phyloP scores from a whole-genome alignment of 2,797 vertebrate species.

The Rachycentron canadum region DNA sequence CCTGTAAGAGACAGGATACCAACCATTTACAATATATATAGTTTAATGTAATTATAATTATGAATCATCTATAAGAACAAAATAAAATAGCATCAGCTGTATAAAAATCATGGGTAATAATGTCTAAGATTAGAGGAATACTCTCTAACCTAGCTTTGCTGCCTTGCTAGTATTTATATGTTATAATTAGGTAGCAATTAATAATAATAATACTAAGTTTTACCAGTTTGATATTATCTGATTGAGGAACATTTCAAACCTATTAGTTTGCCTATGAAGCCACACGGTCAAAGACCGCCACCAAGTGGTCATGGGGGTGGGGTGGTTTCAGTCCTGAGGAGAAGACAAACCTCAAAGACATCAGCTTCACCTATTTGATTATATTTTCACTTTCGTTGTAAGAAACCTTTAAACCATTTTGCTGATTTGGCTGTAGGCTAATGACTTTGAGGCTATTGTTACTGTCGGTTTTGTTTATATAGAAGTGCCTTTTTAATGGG shows the following conservation, averaged over 20 bases:
- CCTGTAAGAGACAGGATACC: neutral
- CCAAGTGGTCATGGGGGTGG: slow-evolving; percentile 41
- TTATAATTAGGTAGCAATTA: neutral
- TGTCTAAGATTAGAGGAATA: neutral
- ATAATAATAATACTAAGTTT: neutral
- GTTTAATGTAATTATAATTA: neutral
- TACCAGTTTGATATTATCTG: neutral
- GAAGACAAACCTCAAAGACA: neutral
- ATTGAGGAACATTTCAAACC: neutral
- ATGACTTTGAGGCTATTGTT: neutral
- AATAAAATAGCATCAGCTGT: neutral
- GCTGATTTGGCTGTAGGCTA: neutral
- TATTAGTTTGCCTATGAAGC: neutral
- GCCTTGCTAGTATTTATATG: neutral
- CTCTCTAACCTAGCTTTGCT: neutral
- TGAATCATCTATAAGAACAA: neutral
- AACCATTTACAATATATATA: neutral
- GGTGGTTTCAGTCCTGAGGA: neutral
- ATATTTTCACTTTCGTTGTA: neutral
- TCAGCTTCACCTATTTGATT: neutral
- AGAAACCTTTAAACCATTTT: too few relatives aligned
- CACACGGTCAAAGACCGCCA: slow-evolving; percentile 43
- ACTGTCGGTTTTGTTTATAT: neutral
- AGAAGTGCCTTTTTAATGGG: neutral
- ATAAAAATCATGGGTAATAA: neutral